Evolutionary conservation across 2,888 invertebrate genomes (phyloP), one percentile per base, ranked within the genome.

Genomic region (Byasa hedistus): DNA sequence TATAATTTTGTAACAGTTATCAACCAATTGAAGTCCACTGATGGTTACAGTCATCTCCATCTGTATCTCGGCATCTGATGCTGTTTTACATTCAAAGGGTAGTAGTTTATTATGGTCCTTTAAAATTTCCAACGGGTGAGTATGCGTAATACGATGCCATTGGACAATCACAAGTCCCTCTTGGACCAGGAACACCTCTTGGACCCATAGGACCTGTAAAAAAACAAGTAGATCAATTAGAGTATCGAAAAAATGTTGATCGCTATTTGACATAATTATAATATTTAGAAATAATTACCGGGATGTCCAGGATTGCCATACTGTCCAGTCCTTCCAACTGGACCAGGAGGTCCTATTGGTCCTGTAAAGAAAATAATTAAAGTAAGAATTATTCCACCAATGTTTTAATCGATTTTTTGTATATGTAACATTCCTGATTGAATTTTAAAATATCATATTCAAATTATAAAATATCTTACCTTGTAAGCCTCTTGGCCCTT

Each of bases 261-360:
- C 7, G 12, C n/a, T 19, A n/a, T 48, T 48, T 48, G n/a, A 19
- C n/a, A 48, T n/a, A 48, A 5, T 48, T n/a, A 19, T 15, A 54
- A 54, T n/a, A 7, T 22, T 22, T 22, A 23, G 1, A 21, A 54
- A 22, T 21, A 22, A 70, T 76, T 85, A 95, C 96, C 96, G 86
- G 94, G 93, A 82, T 94, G 87, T 59, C 96, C 97, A 7, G 94
- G 86, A 74, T 95, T 95, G 12, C 97, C 97, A 77, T 96, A 91
- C 69, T 95, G 95, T 1, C 97, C 97, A 52, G 93, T 92, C 78
- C 95, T 92, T n/a, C 97, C 97, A 65, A 94, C 93, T 52, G 93
- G 91, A 3, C 97, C 97, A 12, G 94, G 91, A n/a, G 94, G 92
- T 32, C 96, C 96, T 85, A 80, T 56, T 0, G 84, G 84, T 71